Base-by-base conservation (phyloP, 2,113 vertebrate genomes). In the Ptilorrhoa leucosticta region DNA sequence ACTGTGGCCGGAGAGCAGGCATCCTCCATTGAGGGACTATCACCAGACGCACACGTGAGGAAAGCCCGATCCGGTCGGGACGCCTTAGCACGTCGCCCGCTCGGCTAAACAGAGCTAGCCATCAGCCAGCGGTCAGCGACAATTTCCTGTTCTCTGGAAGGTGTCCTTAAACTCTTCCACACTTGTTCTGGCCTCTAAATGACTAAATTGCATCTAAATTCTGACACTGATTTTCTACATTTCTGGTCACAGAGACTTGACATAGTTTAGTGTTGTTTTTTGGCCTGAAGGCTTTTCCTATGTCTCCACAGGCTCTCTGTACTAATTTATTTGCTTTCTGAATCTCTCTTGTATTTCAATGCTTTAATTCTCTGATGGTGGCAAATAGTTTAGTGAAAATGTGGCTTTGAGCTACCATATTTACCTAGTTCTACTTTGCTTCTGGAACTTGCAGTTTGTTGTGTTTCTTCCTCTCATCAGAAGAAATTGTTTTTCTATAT, bases 211-310 rank as follows among this genome's bases (percentile, higher is more conserved):
- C 18, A 73, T 51, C 26, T 89, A 58, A 88, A 85, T 89, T 86
- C 66, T 85, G 61, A 80, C 80, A 85, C 31, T 54, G 76, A 93
- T 95, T 93, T 94, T 90, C 77, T 90, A 39, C 13, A 3, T 95
- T 94, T 28, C 44, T 70, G 19, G 58, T 92, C 54, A 91, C 39
- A 88, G 77, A 90, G 11, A 86, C 5, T 8, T 83, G 91, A 75
- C 40, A 65, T 44, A 40, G 69, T 89, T 89, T 89, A 93, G 54
- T 54, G 27, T 13, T 37, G 37, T 20, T 93, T 78, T 93, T 87
- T 86, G 64, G 30, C 75, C 64, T 66, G 51, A 90, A 94, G 68
- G 31, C 39, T 90, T 93, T 87, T 72, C 39, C 31, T 9, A 1
- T 39, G 39, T 48, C 22, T 93, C 69, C 24, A 19, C 21, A 84